These are phyloP conservation scores for Pristis pectinata DNA, from an alignment of 2,797 vertebrate species.

Conservation along the genomic window DNA sequence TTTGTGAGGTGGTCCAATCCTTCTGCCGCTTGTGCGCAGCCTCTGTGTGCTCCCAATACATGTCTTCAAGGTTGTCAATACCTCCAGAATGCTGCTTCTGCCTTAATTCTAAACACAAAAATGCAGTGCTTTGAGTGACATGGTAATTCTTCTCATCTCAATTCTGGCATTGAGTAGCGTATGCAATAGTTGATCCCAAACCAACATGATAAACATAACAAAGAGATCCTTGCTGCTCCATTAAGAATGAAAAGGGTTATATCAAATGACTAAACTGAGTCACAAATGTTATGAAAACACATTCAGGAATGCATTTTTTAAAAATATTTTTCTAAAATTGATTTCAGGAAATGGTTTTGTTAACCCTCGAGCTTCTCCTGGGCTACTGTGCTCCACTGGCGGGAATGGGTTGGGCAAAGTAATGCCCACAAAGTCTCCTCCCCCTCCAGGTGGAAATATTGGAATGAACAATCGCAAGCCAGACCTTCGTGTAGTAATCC, in stretches of 20 bases:
- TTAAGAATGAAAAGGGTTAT: not conserved
- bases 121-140: not conserved
- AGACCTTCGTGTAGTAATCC: slow-evolving; percentile 94
- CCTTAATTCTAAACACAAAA: not conserved
- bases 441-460: slow-evolving; percentile 82
- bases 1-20: too few species aligned
- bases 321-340: not conserved
- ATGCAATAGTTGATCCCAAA: not conserved
- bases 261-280: not conserved
- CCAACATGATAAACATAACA: not conserved
- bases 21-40: too few species aligned
- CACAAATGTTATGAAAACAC: not conserved
- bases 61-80: too few species aligned
- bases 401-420: slow-evolving; percentile 90
- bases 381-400: slow-evolving; percentile 75
- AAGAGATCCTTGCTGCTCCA: not conserved
- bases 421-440: slow-evolving; percentile 93
- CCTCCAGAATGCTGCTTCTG: too few species aligned
- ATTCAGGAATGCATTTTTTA: not conserved
- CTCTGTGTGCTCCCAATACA: too few species aligned
- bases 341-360: slow-evolving; percentile 91
- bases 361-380: slow-evolving; percentile 89
- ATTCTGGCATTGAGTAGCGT: not conserved
- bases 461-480: slow-evolving; percentile 89
- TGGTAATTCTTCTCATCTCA: not conserved